Evolutionary conservation across 1,140 invertebrate genomes (phyloP).

Genomic region (Dreissena rostriformis): DNA sequence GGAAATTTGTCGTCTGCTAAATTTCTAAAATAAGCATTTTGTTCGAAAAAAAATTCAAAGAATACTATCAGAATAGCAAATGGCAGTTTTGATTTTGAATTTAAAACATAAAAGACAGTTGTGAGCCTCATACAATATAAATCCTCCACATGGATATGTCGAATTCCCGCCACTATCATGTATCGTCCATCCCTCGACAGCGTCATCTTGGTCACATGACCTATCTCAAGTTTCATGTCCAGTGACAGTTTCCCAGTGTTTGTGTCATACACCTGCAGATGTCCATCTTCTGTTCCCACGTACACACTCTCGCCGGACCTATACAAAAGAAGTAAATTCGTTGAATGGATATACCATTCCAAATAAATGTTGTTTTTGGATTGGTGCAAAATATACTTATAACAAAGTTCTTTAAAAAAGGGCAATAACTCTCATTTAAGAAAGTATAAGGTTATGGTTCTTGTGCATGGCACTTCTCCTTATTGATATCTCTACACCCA

Average conservation of each 20-base stretch:
- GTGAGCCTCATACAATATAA: constrained; percentile 9
- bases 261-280: constrained; percentile 28
- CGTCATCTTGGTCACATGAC: not conserved
- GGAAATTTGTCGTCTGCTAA: no score
- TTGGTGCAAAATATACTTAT: not conserved
- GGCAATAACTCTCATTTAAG: not conserved
- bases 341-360: not conserved
- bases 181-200: constrained; percentile 37
- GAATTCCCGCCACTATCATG: constrained; percentile 26
- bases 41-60: no score
- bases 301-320: constrained; percentile 46
- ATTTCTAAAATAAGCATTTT: no score
- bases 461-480: not conserved
- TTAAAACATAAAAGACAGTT: no score
- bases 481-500: not conserved
- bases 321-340: not conserved
- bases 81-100: no score
- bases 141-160: constrained; percentile 43
- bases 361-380: not conserved
- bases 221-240: constrained; percentile 3
- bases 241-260: not conserved
- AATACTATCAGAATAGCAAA: no score
- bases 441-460: not conserved
- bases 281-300: constrained; percentile 39
- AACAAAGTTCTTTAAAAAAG: not conserved